A percentile compares a stretch with the other conserved stretches of the same genome.
These are phyloP conservation scores for Lanius collurio DNA, from an alignment of 2,113 vertebrate species.

Conservation along the genomic window DNA sequence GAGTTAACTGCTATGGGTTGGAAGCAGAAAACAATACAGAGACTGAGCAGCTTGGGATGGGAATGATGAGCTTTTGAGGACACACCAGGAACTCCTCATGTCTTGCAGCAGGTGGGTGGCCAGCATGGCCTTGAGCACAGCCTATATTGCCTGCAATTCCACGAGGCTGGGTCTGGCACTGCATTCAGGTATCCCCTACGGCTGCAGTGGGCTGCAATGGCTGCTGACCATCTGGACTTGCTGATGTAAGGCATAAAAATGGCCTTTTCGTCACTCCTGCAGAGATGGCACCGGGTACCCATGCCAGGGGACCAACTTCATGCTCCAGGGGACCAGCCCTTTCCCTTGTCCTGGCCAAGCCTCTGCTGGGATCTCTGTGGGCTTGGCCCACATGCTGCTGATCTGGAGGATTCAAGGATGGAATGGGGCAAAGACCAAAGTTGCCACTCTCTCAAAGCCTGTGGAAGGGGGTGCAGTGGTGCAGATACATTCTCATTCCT, in stretches of 20 bases:
- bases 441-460: background rate
- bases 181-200: background rate
- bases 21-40: background rate
- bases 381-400: rapidly evolving
- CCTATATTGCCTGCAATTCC: background rate
- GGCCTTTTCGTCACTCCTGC: background rate
- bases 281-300: background rate
- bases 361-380: rapidly evolving
- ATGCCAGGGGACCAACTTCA: background rate
- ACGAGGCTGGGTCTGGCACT: background rate
- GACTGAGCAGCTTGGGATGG: background rate
- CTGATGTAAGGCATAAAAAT: constrained; percentile 9
- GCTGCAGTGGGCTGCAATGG: background rate
- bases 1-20: background rate
- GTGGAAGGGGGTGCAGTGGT: rapidly evolving
- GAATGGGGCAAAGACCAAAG: background rate
- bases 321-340: background rate
- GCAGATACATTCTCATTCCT: background rate
- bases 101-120: background rate
- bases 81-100: background rate
- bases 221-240: constrained; percentile 1
- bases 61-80: background rate
- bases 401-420: background rate
- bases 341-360: background rate
- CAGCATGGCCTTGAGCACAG: background rate